Base-by-base conservation (phyloP, 2,113 vertebrate species). In the Menidia beryllina region DNA sequence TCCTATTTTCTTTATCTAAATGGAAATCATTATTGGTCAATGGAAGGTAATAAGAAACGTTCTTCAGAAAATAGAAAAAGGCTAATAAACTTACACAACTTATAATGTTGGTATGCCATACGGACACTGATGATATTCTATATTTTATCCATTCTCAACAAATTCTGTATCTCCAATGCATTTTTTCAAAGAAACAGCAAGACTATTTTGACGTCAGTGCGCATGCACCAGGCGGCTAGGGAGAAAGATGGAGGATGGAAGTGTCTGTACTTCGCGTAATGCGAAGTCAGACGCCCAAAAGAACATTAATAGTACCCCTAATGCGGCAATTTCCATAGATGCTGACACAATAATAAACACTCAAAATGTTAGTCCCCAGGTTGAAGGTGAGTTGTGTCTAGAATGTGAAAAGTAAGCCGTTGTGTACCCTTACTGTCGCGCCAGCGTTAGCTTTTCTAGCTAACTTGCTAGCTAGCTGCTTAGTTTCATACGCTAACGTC, bases 311-410 rank as follows among this genome's bases (percentile, higher is more conserved):
- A 82, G 66, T 75, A 30, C 77, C 77, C 61, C 76, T 86, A 80
- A 89, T 74, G 73, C 77, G 84, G 86, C 86, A 81, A 92, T 83
- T 82, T 69, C 88, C 56, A 79, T 78, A 89, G 88, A 87, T 82
- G 79, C 88, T 86, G 91, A 92, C 79, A 94, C 85, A 91, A 89
- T 93, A 89, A 93, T 91, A 93, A 94, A 93, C 91, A 92, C 84
- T 92, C 85, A 92, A 91, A 83, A 66, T 90, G 89, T 83, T 92
- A 91, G 79, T 88, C 69, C 83, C 91, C 91, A 86, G 88, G 82
- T 85, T 77, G 82, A 92, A 95, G 94, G 93, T 94, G 94, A 95
- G 94, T 95, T 87, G 64, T 88, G 76, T 52, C 74, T 76, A 76
- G 59, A 83, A 75, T 67, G 66, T 78, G 70, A 73, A 85, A 57